Percentiles rank a stretch among this genome's conserved stretches.
phyloP scores from a whole-genome alignment of 92 coral and sea anemone species.

The Palythoa grandis region DNA sequence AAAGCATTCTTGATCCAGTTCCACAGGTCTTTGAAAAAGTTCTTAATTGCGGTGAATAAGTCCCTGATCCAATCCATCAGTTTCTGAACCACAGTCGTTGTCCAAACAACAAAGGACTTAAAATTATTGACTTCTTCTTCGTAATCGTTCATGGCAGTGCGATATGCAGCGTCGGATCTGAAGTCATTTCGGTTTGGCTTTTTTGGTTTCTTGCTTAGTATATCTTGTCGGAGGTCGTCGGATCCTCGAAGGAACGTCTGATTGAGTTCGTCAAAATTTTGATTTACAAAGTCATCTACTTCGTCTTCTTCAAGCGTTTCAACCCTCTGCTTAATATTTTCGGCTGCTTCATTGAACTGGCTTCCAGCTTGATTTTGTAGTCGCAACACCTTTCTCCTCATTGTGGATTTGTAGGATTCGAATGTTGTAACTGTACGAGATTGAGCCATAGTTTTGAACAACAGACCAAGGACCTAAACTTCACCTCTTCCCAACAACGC shows the following conservation, averaged over 20 bases:
- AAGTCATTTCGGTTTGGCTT: neutral
- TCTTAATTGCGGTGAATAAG: neutral
- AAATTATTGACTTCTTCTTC: neutral
- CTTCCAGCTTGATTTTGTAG: neutral
- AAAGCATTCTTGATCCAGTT: conserved; percentile 16
- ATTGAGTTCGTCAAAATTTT: neutral
- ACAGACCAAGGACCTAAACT: neutral
- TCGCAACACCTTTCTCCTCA: neutral
- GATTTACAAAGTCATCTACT: neutral
- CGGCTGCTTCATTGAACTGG: neutral
- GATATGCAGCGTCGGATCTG: neutral
- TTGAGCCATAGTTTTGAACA: neutral
- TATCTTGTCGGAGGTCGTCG: neutral
- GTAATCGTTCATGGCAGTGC: neutral
- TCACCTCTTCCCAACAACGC: neutral
- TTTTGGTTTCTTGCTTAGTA: neutral
- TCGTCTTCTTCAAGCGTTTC: neutral
- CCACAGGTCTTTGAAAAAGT: conserved; percentile 16
- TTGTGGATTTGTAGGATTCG: neutral
- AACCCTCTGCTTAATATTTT: neutral
- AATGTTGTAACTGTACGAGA: neutral
- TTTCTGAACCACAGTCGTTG: conserved; percentile 12
- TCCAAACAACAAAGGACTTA: conserved; percentile 7
- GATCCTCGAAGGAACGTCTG: neutral
- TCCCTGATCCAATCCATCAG: neutral